Evolutionary conservation across 2,113 vertebrate species (phyloP).

Genomic region (Cryptomyrus ogoouensis): DNA sequence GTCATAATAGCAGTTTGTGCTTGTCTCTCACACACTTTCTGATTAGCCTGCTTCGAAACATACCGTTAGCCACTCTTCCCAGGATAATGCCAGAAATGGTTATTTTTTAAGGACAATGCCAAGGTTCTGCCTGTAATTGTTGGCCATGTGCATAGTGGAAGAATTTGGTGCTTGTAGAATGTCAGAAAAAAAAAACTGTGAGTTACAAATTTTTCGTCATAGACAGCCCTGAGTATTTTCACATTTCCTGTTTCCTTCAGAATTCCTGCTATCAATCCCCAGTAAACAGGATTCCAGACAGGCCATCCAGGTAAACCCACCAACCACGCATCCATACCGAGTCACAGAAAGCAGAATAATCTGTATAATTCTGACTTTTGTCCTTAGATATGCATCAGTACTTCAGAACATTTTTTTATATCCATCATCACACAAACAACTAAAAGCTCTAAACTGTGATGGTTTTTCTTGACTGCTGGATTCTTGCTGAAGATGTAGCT

Average conservation of each 20-base stretch:
- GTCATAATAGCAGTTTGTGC: not conserved
- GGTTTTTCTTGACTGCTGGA: not conserved
- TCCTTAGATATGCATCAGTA: not conserved
- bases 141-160: not conserved
- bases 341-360: not conserved
- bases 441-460: not conserved
- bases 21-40: not conserved
- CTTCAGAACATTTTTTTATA: not conserved
- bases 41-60: not conserved
- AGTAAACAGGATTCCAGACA: constrained; percentile 32
- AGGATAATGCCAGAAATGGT: not conserved
- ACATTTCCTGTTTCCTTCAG: constrained; percentile 33
- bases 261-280: constrained; percentile 31
- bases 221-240: constrained; percentile 14
- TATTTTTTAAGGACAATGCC: not conserved
- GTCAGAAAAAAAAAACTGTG: not conserved
- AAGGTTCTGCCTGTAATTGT: not conserved
- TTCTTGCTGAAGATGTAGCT: not conserved
- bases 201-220: not conserved
- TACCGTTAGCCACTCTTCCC: not conserved
- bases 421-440: not conserved
- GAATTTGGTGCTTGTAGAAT: not conserved
- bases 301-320: constrained; percentile 34
- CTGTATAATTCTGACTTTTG: not conserved
- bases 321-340: not conserved